phyloP scores from a whole-genome alignment of 2,113 vertebrate species.

The Herpailurus yagouaroundi region DNA sequence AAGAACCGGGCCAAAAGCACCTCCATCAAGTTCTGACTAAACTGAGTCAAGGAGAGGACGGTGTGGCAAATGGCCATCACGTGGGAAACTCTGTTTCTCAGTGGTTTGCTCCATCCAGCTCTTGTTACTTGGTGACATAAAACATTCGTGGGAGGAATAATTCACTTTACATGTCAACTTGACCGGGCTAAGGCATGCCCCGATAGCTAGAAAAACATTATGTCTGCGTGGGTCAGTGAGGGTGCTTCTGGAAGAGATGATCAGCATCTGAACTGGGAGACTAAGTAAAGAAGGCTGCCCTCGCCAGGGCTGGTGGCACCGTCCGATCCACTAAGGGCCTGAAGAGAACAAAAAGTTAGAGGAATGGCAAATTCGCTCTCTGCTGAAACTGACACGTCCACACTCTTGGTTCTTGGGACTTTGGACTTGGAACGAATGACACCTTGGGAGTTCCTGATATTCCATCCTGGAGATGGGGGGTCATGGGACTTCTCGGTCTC shows the following conservation, averaged over 20 bases:
- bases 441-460: not conserved
- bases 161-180: not conserved
- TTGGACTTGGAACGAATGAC: not conserved
- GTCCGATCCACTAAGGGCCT: not conserved
- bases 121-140: not conserved
- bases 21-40: not conserved
- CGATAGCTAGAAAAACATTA: not conserved
- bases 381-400: not conserved
- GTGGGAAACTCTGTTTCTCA: not conserved
- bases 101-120: not conserved
- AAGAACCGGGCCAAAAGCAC: not conserved
- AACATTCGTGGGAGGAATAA: not conserved
- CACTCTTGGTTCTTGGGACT: not conserved
- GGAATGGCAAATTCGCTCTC: not conserved
- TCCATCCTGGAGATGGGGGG: not conserved
- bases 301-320: not conserved
- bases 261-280: not conserved
- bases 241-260: not conserved
- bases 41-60: not conserved
- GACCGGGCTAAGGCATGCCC: not conserved
- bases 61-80: accelerated
- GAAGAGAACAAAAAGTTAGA: not conserved
- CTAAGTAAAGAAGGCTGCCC: not conserved
- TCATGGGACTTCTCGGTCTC: not conserved
- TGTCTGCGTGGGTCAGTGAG: not conserved